Base-by-base conservation (phyloP, 2,113 vertebrate genomes). In the Patagioenas fasciata region DNA sequence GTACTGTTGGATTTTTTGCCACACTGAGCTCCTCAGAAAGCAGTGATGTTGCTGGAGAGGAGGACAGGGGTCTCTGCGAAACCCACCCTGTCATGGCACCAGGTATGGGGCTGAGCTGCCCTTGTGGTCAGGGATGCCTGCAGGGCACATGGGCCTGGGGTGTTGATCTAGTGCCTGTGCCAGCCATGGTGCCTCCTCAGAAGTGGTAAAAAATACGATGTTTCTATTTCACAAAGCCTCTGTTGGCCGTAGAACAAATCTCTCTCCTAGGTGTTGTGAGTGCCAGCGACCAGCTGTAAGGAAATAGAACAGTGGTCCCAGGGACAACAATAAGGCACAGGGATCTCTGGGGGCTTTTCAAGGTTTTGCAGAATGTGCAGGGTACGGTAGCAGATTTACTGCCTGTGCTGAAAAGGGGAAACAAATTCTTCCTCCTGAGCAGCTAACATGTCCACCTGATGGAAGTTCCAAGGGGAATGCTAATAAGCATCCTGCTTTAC, bases 351-450 rank as follows among this genome's bases (percentile, higher is more conserved):
- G 48, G 67, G 13, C 66, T 91, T 44, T 67, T 90, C 48, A 80
- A 60, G 25, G 44, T 58, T 91, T 77, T 69, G 42, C 48, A 74
- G 36, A 50, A 70, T 7, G 10, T 42, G 54, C 42, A 70, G 34
- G 15, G 88, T 90, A 75, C 61, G 29, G 26, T 75, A 77, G 36
- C 31, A 80, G 58, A 70, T 69, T 58, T 90, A 82, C 50, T 80
- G 67, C 34, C 13, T 56, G 38, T 90, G 64, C 16, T 26, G 74
- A 50, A 71, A 88, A 48, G 6, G 18, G 31, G 34, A 83, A 90
- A 86, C 24, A 80, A 88, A 73, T 78, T 77, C 48, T 44, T 44
- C 16, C n/a, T 28, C 29, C 67, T 23, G 36, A 56, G 56, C 32
- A 64, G 58, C 53, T 47, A 14, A 14, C n/a, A 12, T 18, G 71